These are phyloP conservation scores for Oxygymnocypris stewartii DNA, from an alignment of 2,113 vertebrate genomes.

Conservation along the genomic window DNA sequence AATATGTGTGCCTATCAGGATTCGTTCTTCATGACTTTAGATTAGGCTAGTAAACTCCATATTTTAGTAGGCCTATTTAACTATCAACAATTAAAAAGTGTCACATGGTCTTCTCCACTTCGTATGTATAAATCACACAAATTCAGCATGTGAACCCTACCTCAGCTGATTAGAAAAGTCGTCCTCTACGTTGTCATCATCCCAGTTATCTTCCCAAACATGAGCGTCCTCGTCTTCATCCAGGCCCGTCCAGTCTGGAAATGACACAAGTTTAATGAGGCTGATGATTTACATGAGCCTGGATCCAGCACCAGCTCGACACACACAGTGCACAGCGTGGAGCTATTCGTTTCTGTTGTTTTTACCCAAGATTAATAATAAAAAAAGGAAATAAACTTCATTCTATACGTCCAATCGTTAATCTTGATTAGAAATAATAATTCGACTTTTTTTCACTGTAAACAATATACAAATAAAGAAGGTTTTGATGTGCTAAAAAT, in stretches of 20 bases:
- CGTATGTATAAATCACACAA: background rate
- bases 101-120: background rate
- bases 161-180: constrained; percentile 98
- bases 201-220: constrained; percentile 99
- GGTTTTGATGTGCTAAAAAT: background rate
- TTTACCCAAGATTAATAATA: background rate
- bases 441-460: background rate
- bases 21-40: background rate
- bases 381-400: background rate
- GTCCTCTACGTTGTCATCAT: constrained; percentile 98
- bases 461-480: background rate
- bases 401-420: background rate
- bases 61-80: background rate
- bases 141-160: constrained; percentile 64
- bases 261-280: background rate
- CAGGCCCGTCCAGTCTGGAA: constrained; percentile 92
- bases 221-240: constrained; percentile 98
- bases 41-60: background rate
- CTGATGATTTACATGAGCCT: background rate
- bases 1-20: background rate
- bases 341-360: too few species aligned
- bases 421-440: too few species aligned
- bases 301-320: background rate
- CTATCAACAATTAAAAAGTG: background rate
- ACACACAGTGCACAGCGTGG: background rate